These are phyloP conservation scores for Danaus plexippus DNA, from an alignment of 1,140 invertebrate genomes.

Conservation along the genomic window DNA sequence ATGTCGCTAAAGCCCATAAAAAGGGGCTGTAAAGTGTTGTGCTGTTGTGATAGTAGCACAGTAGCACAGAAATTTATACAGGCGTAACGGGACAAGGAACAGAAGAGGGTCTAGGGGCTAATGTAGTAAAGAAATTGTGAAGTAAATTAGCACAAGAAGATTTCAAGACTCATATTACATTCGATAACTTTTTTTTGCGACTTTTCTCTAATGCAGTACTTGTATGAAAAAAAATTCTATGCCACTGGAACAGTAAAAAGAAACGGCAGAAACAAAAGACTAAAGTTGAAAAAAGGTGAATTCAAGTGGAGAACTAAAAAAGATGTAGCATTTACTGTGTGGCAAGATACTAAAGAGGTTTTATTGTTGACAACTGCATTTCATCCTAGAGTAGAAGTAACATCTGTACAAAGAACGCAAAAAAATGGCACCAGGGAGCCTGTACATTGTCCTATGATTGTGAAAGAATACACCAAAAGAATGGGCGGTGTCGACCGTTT, in stretches of 20 bases:
- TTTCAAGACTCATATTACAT: too few species aligned
- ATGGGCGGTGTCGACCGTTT: too few species aligned
- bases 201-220: constrained; percentile 29
- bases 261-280: constrained; percentile 20
- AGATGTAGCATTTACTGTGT: constrained; percentile 25
- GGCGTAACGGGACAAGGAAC: background rate
- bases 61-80: constrained; percentile 10
- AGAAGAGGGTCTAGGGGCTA: too few species aligned
- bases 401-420: constrained; percentile 25
- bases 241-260: constrained; percentile 41
- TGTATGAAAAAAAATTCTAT: constrained; percentile 41
- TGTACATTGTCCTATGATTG: too few species aligned
- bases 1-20: constrained; percentile 21
- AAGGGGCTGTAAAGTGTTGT: too few species aligned
- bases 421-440: constrained; percentile 27
- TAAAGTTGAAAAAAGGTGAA: constrained; percentile 22
- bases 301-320: too few species aligned
- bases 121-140: too few species aligned
- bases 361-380: constrained; percentile 28
- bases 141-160: too few species aligned
- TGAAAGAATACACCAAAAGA: too few species aligned
- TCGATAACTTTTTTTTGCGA: constrained; percentile 59
- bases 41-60: constrained; percentile 13
- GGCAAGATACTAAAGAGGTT: constrained; percentile 31
- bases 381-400: constrained; percentile 29